Conservation (phyloP, 2,888 invertebrate species). For the Archips crataeganus region DNA sequence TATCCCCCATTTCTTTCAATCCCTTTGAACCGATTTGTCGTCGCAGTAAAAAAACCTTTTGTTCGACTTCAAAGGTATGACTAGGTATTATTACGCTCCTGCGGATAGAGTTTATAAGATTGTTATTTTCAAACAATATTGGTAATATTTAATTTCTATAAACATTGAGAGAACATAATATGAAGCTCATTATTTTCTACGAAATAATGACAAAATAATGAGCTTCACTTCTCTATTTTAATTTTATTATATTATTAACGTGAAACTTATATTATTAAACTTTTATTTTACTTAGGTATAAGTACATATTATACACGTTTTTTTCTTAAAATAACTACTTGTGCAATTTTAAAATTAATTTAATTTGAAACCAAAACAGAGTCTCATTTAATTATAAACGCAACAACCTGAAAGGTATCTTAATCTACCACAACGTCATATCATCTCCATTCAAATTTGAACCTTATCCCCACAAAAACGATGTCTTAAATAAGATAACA, state of each 20-base stretch:
- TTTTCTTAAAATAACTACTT: too few relatives aligned
- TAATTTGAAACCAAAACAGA: not conserved
- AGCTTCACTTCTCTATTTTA: too few relatives aligned
- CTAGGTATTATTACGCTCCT: slow-evolving; percentile 73
- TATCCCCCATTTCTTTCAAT: slow-evolving; percentile 60
- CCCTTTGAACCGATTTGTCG: slow-evolving; percentile 76
- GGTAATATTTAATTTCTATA: slow-evolving; percentile 17
- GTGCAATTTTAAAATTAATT: too few relatives aligned
- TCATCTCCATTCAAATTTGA: not conserved
- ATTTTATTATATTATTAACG: too few relatives aligned
- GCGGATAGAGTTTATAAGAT: slow-evolving; percentile 54
- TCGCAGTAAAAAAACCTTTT: slow-evolving; percentile 63
- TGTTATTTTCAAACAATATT: slow-evolving; percentile 57
- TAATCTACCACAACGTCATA: slow-evolving; percentile 4
- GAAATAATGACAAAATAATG: too few relatives aligned
- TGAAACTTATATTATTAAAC: too few relatives aligned
- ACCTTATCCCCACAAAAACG: not conserved
- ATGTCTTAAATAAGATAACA: slow-evolving; percentile 6
- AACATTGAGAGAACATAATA: slow-evolving; percentile 7
- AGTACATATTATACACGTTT: too few relatives aligned
- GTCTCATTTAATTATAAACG: not conserved
- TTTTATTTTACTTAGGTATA: too few relatives aligned
- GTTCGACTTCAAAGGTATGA: slow-evolving; percentile 75
- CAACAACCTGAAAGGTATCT: not conserved
- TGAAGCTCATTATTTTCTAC: too few relatives aligned